Conservation (phyloP, 2,113 vertebrate genomes). For the Mustela lutreola region DNA sequence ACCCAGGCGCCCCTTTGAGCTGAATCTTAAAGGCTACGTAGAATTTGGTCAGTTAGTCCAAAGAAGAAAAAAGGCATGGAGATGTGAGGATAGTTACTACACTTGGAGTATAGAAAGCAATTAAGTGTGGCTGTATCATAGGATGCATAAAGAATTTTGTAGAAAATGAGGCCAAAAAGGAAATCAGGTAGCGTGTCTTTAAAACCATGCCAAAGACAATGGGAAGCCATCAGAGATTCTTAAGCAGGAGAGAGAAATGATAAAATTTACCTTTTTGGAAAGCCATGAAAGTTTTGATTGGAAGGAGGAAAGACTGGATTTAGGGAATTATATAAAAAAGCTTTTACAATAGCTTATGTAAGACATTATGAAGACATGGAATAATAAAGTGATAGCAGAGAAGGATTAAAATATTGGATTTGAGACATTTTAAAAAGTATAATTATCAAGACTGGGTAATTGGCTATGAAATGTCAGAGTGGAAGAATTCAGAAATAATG, state of each 20-base stretch:
- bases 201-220: constrained; percentile 19
- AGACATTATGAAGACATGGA: background rate
- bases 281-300: background rate
- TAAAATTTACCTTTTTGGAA: constrained; percentile 27
- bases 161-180: constrained; percentile 5
- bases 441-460: background rate
- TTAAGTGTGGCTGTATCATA: background rate
- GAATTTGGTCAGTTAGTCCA: background rate
- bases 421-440: constrained; percentile 4
- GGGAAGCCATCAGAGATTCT: background rate
- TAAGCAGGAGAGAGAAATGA: background rate
- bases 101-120: constrained; percentile 5
- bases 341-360: background rate
- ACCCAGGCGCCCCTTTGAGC: too few relatives aligned
- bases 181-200: background rate
- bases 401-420: background rate
- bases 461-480: background rate
- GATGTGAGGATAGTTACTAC: background rate
- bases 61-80: background rate
- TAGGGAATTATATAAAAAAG: background rate
- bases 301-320: background rate
- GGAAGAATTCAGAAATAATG: background rate
- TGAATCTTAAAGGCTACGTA: constrained; percentile 21
- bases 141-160: background rate
- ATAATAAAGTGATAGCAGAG: background rate